Base-by-base conservation (phyloP, 2,797 vertebrate species). In the Sebastes melanostomus region DNA sequence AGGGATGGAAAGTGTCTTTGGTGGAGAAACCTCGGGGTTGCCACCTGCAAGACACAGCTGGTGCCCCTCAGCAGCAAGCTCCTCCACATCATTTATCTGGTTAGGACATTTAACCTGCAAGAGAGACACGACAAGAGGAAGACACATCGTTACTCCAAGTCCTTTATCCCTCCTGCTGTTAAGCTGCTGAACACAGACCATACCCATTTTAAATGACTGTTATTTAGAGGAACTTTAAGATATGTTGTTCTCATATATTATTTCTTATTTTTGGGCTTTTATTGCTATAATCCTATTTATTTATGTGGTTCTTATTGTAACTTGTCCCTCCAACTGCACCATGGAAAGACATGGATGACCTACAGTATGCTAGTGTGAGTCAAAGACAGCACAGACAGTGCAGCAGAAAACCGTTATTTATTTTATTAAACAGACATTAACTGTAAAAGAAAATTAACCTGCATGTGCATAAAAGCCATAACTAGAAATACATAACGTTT, bases 61-160 rank as follows among this genome's bases (percentile, higher is more conserved):
- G 90, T 72, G 59, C 85, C 89, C 90, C 75, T 92, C 20, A 85
- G 78, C n/a, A 94, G 81, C 72, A 86, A 74, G 38, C 74, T 77
- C 74, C 85, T 89, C 95, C 93, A 95, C 95, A 96, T 96, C 42
- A 74, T 71, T 73, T 71, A 68, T 32, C 52, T 46, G 66, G 61
- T 89, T 32, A 89, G 62, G 38, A 70, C 85, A 78, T 55, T 67
- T 9, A 61, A 79, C 80, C 93, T 92, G 83, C 34, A 77, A 82
- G 25, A 78, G 12, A 61, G 10, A 58, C 65, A 27, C 1, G 18
- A 54, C 7, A 54, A 38, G 6, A 8, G 8, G 8, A 66, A 13
- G 12, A 24, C 36, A 38, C 36, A 38, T 38, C 12, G 36, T 38
- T 38, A 38, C 36, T 38, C 36, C 4, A 38, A 38, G 36, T 38